Conservation (phyloP, 1,140 invertebrate genomes). For the Araneus ventricosus region DNA sequence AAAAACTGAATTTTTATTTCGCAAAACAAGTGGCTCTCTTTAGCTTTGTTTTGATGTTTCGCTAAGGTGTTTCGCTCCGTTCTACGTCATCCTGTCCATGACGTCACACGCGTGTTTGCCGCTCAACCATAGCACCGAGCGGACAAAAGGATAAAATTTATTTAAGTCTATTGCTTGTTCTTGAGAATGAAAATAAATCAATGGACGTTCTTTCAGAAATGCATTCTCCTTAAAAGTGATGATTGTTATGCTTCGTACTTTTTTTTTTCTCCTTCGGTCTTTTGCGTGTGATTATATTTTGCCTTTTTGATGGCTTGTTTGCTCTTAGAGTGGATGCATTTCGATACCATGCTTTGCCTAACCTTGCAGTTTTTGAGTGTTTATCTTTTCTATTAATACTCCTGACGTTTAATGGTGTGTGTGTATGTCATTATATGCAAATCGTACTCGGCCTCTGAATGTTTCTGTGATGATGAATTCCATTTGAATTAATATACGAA, state of each 20-base stretch:
- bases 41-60: background rate
- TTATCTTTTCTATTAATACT: background rate
- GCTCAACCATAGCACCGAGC: slow-evolving; percentile 37
- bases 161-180: slow-evolving; percentile 25
- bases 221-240: slow-evolving; percentile 27
- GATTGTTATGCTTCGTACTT: slow-evolving; percentile 18
- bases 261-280: background rate
- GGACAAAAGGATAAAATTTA: slow-evolving; percentile 64
- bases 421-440: background rate
- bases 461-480: too few relatives aligned
- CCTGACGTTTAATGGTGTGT: background rate
- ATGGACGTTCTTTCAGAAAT: background rate
- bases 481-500: too few relatives aligned
- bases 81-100: slow-evolving; percentile 30
- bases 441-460: background rate
- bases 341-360: background rate
- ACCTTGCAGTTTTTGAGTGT: background rate
- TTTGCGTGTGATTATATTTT: background rate
- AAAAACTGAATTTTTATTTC: background rate
- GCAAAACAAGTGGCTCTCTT: background rate
- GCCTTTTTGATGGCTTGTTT: slow-evolving; percentile 19
- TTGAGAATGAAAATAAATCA: slow-evolving; percentile 29
- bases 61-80: background rate
- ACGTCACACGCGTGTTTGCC: slow-evolving; percentile 43
- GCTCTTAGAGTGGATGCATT: background rate